Base-by-base conservation (phyloP, 2,797 vertebrate species). In the Ptychadena robeensis region DNA sequence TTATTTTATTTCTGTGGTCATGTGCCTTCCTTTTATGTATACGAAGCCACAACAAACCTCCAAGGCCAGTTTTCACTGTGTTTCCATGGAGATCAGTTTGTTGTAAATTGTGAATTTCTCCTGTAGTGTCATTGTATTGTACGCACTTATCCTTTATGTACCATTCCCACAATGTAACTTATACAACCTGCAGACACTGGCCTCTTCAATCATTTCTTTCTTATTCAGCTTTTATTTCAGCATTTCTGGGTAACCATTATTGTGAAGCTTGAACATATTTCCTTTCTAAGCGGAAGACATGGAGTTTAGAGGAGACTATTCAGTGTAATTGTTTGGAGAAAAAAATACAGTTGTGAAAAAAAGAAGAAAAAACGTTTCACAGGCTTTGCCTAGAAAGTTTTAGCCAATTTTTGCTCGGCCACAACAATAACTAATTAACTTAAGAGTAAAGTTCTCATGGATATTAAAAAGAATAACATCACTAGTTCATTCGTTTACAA, bases 51-150 rank as follows among this genome's bases (percentile, higher is more conserved):
- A 57, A 73, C 18, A 31, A 9, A 53, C 25, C 40, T 53, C 32
- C 70, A 73, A 73, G 44, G 44, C 7, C 44, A 73, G 22, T 0
- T 34, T 10, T 57, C 6, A 22, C 9, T 9, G 2, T 32, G 70
- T 73, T 73, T n/a, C 69, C 34, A 48, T 71, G 28, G 69, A 48
- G 38, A 71, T 27, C 5, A 4, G 8, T 31, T 71, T 48, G 69
- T 31, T 15, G 2, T 37, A 6, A 40, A 7, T 2, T 48, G 27
- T 27, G 57, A 25, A 27, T 61, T 28, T 27, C 25, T 25, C 25
- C 27, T 28, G 11, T 28, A 0, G 4, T 53, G 15, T 7, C 7
- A 6, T 22, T 53, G 18, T 53, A 22, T 53, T 22, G 18, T 53
- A 22, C 18, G 44, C 7, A 53, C 44, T 4, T 53, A 53, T 22